phyloP scores from a whole-genome alignment of 2,113 vertebrate species.

The Tiliqua scincoides region DNA sequence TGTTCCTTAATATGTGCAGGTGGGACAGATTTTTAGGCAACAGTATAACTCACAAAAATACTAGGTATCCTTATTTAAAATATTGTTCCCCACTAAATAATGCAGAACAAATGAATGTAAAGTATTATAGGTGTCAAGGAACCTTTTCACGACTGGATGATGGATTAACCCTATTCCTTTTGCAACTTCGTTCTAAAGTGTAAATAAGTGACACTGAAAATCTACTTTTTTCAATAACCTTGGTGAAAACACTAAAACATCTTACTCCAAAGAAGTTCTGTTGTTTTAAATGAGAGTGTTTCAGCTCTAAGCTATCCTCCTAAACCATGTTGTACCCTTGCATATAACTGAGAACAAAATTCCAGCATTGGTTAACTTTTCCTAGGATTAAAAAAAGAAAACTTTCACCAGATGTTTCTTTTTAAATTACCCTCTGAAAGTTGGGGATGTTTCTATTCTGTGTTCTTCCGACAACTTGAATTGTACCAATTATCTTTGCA shows the following conservation, averaged over 20 bases:
- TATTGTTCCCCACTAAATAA: slow-evolving; percentile 35
- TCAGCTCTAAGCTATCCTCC: not conserved
- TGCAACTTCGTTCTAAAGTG: not conserved
- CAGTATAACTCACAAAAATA: not conserved
- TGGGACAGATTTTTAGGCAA: not conserved
- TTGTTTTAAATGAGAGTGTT: not conserved
- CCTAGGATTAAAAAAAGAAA: slow-evolving; percentile 24
- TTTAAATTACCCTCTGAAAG: slow-evolving; percentile 20
- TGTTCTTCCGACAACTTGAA: slow-evolving; percentile 42
- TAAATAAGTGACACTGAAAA: too few species aligned
- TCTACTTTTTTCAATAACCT: too few species aligned
- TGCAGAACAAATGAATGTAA: not conserved
- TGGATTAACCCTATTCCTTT: not conserved
- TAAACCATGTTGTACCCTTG: not conserved
- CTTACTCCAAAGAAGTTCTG: not conserved
- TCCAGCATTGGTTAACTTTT: slow-evolving; percentile 19
- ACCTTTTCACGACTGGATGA: not conserved
- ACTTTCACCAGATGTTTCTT: slow-evolving; percentile 14
- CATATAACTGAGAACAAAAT: not conserved
- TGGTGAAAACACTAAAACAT: not conserved
- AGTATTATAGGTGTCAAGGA: not conserved
- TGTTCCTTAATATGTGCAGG: not conserved
- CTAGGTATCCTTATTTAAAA: not conserved
- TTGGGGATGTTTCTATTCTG: not conserved
- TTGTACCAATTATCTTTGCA: slow-evolving; percentile 1